Base-by-base conservation (phyloP, 2,888 invertebrate genomes). In the Drosophila antonietae region DNA sequence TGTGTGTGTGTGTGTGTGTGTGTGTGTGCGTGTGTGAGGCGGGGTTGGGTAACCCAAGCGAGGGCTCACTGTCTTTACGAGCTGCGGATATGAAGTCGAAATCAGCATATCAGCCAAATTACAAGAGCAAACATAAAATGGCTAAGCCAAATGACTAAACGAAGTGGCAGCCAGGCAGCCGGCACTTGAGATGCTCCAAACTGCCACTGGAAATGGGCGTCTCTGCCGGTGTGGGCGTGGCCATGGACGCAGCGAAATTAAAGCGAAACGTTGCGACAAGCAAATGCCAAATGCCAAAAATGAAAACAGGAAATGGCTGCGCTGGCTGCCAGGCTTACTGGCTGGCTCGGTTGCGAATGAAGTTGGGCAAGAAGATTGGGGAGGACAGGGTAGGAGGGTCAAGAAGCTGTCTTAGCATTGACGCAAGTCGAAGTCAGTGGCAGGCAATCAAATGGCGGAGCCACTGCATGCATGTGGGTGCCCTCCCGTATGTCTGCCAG, bases 111-210 rank as follows among this genome's bases (percentile, higher is more conserved):
- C 89, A 86, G 88, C 70, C 68, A 82, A 88, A 83, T 89, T 85
- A 89, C 89, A 89, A 82, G 85, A 73, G 89, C 88, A 89, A 88
- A 88, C 89, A 86, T 86, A 77, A 86, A 86, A 89, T 83, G 86
- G 81, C 86, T 86, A 60, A 76, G 80, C 78, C 76, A 89, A 88
- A 86, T 86, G 86, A 86, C 90, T 89, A 88, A 89, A 88, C 90
- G 86, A 85, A 89, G 86, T 82, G 89, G 75, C 83, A 73, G 68
- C 67, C 80, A 68, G 66, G 62, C 76, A 53, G 51, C 37, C 52
- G 72, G 69, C 74, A 68, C 81, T 86, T 81, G 76, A 78, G 81
- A 80, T 78, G 71, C 69, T 20, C 51, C 66, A 41, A 41, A 44
- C 53, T 43, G 44, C 12, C n/a, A 10, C 28, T 55, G 33, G 35